Conservation (phyloP, 2,888 invertebrate genomes). For the Rugalucina vietnamica region DNA sequence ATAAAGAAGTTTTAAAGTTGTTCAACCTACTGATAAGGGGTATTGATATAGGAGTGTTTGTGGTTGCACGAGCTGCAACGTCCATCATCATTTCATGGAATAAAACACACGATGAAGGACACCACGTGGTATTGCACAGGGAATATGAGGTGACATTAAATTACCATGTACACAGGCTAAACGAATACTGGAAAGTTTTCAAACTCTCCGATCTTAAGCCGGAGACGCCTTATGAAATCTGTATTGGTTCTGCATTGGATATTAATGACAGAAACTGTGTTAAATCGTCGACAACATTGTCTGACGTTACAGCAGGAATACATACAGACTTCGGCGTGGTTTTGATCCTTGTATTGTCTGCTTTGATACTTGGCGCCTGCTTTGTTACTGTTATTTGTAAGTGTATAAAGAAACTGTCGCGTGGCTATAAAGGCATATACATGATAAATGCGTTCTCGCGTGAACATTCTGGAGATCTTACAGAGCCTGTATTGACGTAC, state of each 20-base stretch:
- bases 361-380: conserved; percentile 2
- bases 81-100: conserved; percentile 31
- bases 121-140: conserved; percentile 29
- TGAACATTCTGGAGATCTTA: conserved; percentile 32
- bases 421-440: background rate
- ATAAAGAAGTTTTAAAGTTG: background rate
- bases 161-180: conserved; percentile 7
- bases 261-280: conserved; percentile 31
- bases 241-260: conserved; percentile 29
- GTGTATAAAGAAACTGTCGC: conserved; percentile 22
- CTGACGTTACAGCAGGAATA: background rate
- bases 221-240: conserved; percentile 38
- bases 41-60: conserved; percentile 17
- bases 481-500: conserved; percentile 20
- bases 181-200: conserved; percentile 25
- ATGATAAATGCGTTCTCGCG: conserved; percentile 26
- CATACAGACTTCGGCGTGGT: conserved; percentile 23
- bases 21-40: conserved; percentile 8
- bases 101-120: background rate
- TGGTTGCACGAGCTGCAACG: conserved; percentile 9
- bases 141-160: conserved; percentile 18
- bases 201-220: conserved; percentile 19
- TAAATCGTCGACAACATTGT: background rate
- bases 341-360: conserved; percentile 6
- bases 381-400: conserved; percentile 3